Evolutionary conservation across 2,113 vertebrate species (phyloP).

Genomic region (Clinocottus analis): DNA sequence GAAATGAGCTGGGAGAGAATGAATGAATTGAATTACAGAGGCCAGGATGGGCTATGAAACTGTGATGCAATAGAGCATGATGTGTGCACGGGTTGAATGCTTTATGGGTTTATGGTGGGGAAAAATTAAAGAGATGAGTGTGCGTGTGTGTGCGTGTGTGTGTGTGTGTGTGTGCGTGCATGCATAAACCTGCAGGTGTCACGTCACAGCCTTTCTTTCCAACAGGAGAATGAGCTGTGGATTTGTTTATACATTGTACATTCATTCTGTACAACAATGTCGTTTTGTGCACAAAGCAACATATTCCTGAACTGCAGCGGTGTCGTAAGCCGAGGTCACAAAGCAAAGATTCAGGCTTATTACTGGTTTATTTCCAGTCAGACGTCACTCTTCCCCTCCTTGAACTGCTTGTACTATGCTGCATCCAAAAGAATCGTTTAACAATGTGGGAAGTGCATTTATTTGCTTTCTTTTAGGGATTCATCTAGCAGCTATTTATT

Average conservation of each 20-base stretch:
- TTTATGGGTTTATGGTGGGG: slow-evolving; percentile 37
- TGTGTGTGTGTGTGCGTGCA: background rate
- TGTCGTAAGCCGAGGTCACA: background rate
- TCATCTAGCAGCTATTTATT: no score
- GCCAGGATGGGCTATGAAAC: slow-evolving; percentile 54
- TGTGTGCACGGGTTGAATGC: slow-evolving; percentile 43
- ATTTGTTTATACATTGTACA: background rate
- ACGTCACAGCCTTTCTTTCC: background rate
- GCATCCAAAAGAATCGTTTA: background rate
- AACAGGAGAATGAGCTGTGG: background rate
- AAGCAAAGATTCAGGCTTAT: background rate
- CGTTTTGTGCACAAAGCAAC: background rate
- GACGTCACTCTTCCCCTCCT: background rate
- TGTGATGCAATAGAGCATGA: slow-evolving; percentile 63
- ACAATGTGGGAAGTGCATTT: background rate
- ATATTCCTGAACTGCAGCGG: background rate
- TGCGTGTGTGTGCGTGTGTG: background rate
- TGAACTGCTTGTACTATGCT: background rate
- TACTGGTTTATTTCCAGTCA: background rate
- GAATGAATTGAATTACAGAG: slow-evolving; percentile 72
- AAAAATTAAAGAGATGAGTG: slow-evolving; percentile 22
- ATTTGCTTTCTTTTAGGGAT: background rate
- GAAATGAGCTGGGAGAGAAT: slow-evolving; percentile 67
- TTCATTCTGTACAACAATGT: background rate
- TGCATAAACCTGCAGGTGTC: background rate